Percentiles rank a stretch among this genome's conserved stretches.
phyloP scores from a whole-genome alignment of 2,113 vertebrate genomes.

The Pantherophis guttatus region DNA sequence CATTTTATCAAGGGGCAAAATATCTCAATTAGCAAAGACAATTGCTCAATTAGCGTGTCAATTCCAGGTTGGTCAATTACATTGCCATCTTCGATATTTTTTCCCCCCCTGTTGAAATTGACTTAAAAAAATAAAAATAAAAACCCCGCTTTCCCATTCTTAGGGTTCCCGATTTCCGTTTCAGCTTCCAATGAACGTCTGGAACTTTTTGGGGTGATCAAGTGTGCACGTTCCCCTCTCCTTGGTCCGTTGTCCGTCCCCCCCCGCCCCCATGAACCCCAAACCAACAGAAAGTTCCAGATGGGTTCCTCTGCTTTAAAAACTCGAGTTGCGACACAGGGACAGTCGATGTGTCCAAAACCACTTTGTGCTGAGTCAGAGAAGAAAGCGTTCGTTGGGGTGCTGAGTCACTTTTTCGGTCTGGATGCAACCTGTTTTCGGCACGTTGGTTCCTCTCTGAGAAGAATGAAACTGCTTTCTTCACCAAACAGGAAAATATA shows the following conservation, averaged over 20 bases:
- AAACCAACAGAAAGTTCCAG: background rate
- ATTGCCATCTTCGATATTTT: background rate
- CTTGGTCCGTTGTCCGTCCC: background rate
- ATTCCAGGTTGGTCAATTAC: background rate
- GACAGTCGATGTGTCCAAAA: background rate
- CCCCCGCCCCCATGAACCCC: too few species aligned
- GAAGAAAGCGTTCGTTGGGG: background rate
- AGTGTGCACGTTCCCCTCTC: background rate
- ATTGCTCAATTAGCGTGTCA: too few species aligned
- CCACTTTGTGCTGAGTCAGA: conserved; percentile 1
- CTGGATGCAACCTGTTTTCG: background rate
- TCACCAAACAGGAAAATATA: background rate
- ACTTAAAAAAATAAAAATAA: background rate
- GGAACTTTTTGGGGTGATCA: background rate
- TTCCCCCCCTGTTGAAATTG: background rate
- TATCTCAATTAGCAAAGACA: too few species aligned
- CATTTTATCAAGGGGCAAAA: background rate
- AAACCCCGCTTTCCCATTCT: background rate
- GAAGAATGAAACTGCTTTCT: background rate
- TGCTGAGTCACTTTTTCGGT: conserved; percentile 13
- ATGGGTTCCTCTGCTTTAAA: background rate
- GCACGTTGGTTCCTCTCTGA: background rate
- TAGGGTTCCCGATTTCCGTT: background rate
- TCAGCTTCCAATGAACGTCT: background rate
- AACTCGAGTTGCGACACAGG: background rate